These are phyloP conservation scores for Pangasianodon gigas DNA, from an alignment of 2,113 vertebrate species.

Conservation along the genomic window DNA sequence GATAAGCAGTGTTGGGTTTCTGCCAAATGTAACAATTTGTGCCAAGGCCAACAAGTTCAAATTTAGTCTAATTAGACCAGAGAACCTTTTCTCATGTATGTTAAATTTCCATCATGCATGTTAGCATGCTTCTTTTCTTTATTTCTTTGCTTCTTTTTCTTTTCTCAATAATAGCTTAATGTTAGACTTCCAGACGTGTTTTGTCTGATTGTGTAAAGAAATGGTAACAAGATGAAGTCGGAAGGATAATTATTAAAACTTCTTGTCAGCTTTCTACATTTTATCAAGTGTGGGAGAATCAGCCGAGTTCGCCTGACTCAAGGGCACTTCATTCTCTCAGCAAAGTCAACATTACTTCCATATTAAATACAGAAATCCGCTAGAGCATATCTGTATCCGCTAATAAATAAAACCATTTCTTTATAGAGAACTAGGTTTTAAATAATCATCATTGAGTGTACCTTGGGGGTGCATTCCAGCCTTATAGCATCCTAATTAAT, in stretches of 20 bases:
- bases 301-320: not conserved
- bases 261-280: not conserved
- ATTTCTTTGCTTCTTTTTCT: not conserved
- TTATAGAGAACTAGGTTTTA: not conserved
- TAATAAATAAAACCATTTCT: not conserved
- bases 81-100: not conserved
- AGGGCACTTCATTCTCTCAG: not conserved
- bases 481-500: conserved; percentile 23
- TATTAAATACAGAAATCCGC: not conserved
- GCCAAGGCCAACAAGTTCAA: too few species aligned
- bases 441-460: not conserved
- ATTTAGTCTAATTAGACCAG: not conserved
- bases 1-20: not conserved
- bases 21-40: too few species aligned
- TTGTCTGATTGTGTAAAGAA: not conserved
- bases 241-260: not conserved
- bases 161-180: too few species aligned
- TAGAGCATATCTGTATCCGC: not conserved
- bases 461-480: not conserved
- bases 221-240: not conserved
- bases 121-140: not conserved
- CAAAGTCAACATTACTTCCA: not conserved
- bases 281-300: not conserved
- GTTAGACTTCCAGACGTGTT: too few species aligned
- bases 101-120: not conserved